Base-by-base conservation (phyloP, 2,113 vertebrate species). In the Etia nguti region DNA sequence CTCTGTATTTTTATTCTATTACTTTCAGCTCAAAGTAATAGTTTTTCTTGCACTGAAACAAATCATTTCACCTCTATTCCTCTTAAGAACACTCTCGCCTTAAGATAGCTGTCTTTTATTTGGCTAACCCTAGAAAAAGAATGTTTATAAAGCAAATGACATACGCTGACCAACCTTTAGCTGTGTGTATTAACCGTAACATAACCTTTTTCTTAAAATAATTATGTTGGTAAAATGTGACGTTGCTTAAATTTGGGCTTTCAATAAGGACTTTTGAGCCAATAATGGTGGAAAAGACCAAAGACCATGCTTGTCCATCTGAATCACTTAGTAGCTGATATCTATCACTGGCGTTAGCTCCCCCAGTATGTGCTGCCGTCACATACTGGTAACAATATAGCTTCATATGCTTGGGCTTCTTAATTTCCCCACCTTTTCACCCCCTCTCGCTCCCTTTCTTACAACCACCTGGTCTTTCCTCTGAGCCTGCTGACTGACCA, bases 401-500 rank as follows among this genome's bases (percentile, higher is more conserved):
- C 88, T 87, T 88, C 84, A 87, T 86, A 92, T 89, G 86, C 54
- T 6, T 3, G 83, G 81, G 85, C 89, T 87, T 94, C 79, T 88
- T 91, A 43, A 11, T 77, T 82, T 88, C 84, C 82, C 83, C 79
- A 80, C 92, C 77, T 57, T 34, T 86, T 75, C 82, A 18, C 62
- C 82, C 80, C 91, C 81, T 6, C 80, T 41, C 54, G 8, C 41
- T 80, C 68, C 43, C 55, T 55, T 88, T 52, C 87, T 89, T 88
- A 5, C 88, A 73, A 83, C 93, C 95, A 95, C 95, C 94, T 95
- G 95, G 95, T 85, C 87, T 77, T 95, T 87, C 89, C 91, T 95
- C 86, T 88, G 93, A 94, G 94, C 95, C 94, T 93, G 94, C 94
- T 94, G 94, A 90, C 93, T 93, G 93, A 94, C 95, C 95, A 96